Percentiles rank a stretch among this genome's conserved stretches.
These are phyloP conservation scores for Lophotriccus pileatus DNA, from an alignment of 2,797 vertebrate species.

Conservation along the genomic window DNA sequence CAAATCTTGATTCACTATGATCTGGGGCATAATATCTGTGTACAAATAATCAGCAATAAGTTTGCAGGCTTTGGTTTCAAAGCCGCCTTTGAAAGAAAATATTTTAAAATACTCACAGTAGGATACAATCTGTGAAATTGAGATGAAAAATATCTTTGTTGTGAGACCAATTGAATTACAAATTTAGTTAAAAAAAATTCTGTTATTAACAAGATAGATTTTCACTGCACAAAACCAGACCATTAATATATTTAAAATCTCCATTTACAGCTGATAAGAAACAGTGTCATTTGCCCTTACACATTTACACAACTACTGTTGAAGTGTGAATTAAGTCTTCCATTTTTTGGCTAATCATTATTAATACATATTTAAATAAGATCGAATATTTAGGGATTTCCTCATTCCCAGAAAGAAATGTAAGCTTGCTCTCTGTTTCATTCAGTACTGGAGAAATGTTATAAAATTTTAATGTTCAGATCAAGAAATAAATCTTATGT, in stretches of 20 bases:
- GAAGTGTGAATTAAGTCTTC: neutral
- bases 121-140: neutral
- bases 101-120: neutral
- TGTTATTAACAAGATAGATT: neutral
- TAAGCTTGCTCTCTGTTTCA: neutral
- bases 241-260: neutral
- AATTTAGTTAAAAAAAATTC: neutral
- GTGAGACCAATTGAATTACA: neutral
- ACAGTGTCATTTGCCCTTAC: neutral
- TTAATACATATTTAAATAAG: neutral
- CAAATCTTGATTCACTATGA: neutral
- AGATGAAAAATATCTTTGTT: neutral
- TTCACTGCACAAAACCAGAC: neutral
- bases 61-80: neutral
- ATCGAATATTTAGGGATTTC: neutral
- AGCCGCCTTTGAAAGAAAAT: neutral
- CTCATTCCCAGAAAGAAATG: neutral
- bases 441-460: neutral
- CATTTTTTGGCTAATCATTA: neutral
- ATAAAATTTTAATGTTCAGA: neutral
- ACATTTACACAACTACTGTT: neutral
- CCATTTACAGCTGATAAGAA: neutral
- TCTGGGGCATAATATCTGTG: neutral
- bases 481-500: neutral
- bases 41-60: neutral